These are phyloP conservation scores for Anthoptus insignis DNA, from an alignment of 2,888 invertebrate species.

Conservation along the genomic window DNA sequence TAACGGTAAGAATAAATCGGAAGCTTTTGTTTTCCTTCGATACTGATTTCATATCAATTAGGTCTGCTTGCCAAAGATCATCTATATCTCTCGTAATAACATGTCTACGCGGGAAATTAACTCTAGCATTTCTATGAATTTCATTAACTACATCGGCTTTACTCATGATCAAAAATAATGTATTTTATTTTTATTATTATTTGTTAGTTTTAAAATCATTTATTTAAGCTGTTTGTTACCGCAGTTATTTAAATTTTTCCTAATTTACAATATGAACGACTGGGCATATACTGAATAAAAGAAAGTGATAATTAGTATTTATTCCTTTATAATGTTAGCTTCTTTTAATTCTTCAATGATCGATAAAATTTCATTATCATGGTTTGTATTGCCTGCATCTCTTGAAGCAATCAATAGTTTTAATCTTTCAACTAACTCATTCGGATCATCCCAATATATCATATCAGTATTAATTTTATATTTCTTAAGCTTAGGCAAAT, in stretches of 20 bases:
- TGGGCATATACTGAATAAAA: no score
- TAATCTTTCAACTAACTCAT: conserved; percentile 49
- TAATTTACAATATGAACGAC: no score
- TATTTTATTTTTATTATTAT: no score
- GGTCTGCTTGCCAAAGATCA: conserved; percentile 71
- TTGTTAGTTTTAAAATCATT: no score
- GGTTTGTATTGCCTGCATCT: conserved; percentile 47
- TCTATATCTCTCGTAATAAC: conserved; percentile 61
- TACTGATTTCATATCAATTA: conserved; percentile 44
- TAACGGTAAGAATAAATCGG: no score
- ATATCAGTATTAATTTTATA: conserved; percentile 40
- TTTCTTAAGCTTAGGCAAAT: conserved; percentile 38
- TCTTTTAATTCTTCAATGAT: conserved; percentile 53
- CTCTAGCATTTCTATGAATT: background rate
- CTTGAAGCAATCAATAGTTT: conserved; percentile 47
- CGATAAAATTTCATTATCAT: conserved; percentile 58
- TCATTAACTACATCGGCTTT: background rate
- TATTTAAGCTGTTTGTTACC: no score
- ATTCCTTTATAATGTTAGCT: conserved; percentile 42
- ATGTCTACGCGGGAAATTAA: conserved; percentile 49
- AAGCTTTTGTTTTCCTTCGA: no score
- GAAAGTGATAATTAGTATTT: no score
- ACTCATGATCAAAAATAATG: no score
- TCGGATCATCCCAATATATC: conserved; percentile 49
- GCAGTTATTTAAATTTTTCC: no score